Evolutionary conservation across 2,113 vertebrate species (phyloP), one percentile per base, ranked within the genome.

Genomic region (Epinephelus lanceolatus): DNA sequence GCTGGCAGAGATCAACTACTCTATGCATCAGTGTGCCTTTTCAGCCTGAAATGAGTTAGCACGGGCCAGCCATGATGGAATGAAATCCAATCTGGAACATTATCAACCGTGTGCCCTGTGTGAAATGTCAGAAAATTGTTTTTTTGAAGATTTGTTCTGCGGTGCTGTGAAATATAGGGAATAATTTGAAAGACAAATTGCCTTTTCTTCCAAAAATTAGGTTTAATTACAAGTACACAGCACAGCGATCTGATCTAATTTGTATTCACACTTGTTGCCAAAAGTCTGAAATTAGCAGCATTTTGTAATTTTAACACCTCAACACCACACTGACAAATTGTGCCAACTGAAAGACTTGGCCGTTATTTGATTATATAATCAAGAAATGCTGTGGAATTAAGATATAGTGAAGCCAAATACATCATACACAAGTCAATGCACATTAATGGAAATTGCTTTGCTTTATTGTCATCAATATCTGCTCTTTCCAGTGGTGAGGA

Each of bases 1-100:
- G 87, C 87, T 91, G 94, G 90, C 87, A 88, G 88, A 94, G 91
- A 94, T 94, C 93, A 92, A 88, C 83, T 71, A 72, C 82, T 91
- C 71, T 66, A 82, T 82, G 86, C 87, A 84, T 88, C 80, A 84
- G 59, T 80, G 45, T 56, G 76, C 60, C 33, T 84, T 86, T 73
- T 88, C 55, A 62, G 66, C 49, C 70, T 79, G 52, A 84, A 86
- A 90, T 68, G 23, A 82, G 21, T 77, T 27, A 80, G 71, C 65
- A 79, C 59, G 72, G 65, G 52, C 59, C 51, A 37, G 25, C 33
- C 42, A 60, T 71, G 76, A 62, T 19, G 11, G 68, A 88, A 78
- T 40, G 15, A 74, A 87, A 76, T 80, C 33, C 72, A 89, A 59
- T 69, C n/a, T 19, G 15, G 45, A 66, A 65, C 30, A 72, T 49